Percentiles rank a stretch among this genome's conserved stretches.
phyloP scores from a whole-genome alignment of 2,888 invertebrate species.

The Chesias legatella region DNA sequence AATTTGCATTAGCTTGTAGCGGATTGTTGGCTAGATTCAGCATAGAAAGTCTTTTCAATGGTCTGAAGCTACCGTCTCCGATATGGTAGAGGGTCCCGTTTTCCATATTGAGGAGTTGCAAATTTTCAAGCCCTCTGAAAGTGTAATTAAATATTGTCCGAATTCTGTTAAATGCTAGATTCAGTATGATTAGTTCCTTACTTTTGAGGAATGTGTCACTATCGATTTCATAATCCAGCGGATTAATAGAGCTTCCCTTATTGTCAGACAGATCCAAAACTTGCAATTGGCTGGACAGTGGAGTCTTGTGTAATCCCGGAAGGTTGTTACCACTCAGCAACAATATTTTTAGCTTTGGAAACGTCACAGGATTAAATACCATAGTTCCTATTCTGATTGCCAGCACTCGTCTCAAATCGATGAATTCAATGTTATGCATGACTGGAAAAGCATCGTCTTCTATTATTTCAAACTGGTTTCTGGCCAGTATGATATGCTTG shows the following conservation, averaged over 20 bases:
- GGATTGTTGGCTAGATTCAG: constrained; percentile 79
- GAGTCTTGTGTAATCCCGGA: constrained; percentile 71
- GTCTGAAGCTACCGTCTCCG: constrained; percentile 65
- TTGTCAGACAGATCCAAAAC: constrained; percentile 77
- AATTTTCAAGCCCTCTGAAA: constrained; percentile 71
- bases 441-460: constrained; percentile 70
- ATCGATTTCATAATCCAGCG: constrained; percentile 74
- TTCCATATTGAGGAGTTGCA: constrained; percentile 72
- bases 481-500: constrained; percentile 64
- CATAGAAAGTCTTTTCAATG: constrained; percentile 61
- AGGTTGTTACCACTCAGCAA: constrained; percentile 77
- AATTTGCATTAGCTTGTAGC: constrained; percentile 59
- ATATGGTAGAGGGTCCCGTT: constrained; percentile 76
- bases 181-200: constrained; percentile 66
- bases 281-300: constrained; percentile 65
- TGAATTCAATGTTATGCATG: constrained; percentile 75
- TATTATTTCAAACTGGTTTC: constrained; percentile 80
- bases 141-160: constrained; percentile 71
- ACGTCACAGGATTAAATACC: constrained; percentile 63
- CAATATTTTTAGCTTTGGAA: constrained; percentile 76
- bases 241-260: constrained; percentile 58
- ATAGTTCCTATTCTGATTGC: constrained; percentile 66
- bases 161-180: constrained; percentile 77
- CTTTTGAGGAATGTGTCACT: constrained; percentile 71
- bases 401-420: constrained; percentile 79